Evolutionary conservation across 2,113 vertebrate species (phyloP), one percentile per base, ranked within the genome.

Genomic region (Ptilorrhoa leucosticta): DNA sequence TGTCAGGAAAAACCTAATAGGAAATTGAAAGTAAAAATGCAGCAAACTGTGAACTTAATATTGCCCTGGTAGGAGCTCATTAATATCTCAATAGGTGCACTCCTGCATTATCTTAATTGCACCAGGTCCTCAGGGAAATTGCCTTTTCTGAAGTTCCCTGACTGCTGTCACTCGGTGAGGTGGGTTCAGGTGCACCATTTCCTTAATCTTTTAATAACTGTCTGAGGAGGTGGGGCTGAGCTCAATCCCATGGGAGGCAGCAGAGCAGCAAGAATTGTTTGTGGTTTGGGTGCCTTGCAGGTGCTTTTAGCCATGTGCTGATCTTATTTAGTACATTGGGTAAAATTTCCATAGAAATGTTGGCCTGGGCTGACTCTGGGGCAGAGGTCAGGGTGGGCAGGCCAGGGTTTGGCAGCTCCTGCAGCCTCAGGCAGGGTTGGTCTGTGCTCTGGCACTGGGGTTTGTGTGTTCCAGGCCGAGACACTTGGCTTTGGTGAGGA

Each of bases 11-110:
- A 97, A 96, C 61, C 91, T 97, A 93, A 92, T 89, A 96, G 95
- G 93, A 97, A 97, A 64, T 31, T 58, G 94, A 71, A 76, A 95
- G 81, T 58, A 31, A 90, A 97, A 97, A 95, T 70, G 92, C 89
- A 94, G 91, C 97, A 96, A 72, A 93, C 97, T 95, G 97, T 95
- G 96, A 97, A 93, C 90, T 97, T 97, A 91, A 97, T 95, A 83
- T 65, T 94, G 48, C 73, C 96, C 96, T 83, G 90, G 76, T 88
- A 94, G 97, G 96, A 98, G 94, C 94, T 97, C 96, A 97, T 98
- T 97, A 98, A 96, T 97, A 92, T 96, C 98, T 95, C 97, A 90
- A 94, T 89, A 97, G 97, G 97, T 97, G 93, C 47, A 42, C 92
- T 92, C 91, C 45, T 89, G 88, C 82, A 57, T 96, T 97, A 91